phyloP scores from a whole-genome alignment of 2,113 vertebrate species.

The Seriola aureovittata region DNA sequence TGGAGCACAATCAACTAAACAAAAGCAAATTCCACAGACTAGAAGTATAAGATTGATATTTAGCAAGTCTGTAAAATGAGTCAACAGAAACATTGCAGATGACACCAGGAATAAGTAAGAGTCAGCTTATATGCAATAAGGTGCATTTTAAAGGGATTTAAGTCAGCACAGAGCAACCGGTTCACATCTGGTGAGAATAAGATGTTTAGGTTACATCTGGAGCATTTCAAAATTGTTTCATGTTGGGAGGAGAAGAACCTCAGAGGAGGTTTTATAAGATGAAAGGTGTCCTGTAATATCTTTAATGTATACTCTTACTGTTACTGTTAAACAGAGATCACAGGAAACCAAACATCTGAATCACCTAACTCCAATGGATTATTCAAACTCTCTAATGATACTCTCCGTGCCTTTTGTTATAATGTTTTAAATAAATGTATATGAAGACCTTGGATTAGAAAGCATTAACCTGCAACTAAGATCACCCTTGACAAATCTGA shows the following conservation, averaged over 20 bases:
- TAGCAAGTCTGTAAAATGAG: not conserved
- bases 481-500: not conserved
- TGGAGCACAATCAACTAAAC: not conserved
- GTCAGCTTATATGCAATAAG: not conserved
- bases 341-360: constrained; percentile 15
- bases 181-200: constrained; percentile 30
- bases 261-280: constrained; percentile 28
- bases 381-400: not conserved
- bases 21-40: not conserved
- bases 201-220: constrained; percentile 45
- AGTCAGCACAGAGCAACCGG: not conserved
- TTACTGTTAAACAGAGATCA: not conserved
- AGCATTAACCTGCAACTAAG: not conserved
- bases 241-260: constrained; percentile 22
- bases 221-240: constrained; percentile 51
- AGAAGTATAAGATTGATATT: too few species aligned
- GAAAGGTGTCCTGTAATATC: constrained; percentile 26
- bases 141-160: not conserved
- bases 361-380: not conserved
- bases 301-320: not conserved
- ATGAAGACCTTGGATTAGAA: too few species aligned
- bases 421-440: not conserved
- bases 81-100: constrained; percentile 3
- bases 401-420: not conserved
- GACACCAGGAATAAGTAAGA: not conserved